Base-by-base conservation (phyloP, 2,113 vertebrate genomes). In the Grus americana region DNA sequence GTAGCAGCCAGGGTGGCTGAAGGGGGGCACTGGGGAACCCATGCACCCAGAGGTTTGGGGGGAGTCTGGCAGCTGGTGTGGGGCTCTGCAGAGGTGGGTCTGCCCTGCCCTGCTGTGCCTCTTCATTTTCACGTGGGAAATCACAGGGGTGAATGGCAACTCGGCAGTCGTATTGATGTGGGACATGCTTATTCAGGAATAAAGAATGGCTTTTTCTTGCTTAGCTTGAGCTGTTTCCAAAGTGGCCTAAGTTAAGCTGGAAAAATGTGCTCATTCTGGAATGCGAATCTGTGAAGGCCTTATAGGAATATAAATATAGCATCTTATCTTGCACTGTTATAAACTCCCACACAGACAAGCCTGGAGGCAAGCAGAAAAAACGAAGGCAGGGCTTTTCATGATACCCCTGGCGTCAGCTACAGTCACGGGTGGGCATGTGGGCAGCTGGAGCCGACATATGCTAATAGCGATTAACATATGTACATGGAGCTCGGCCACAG, bases 391-490 rank as follows among this genome's bases (percentile, higher is more conserved):
- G 65, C 65, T 92, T 85, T 79, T 72, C 86, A 42, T 72, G 95
- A 82, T 87, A 89, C 65, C 57, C 52, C 61, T 86, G 83, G 95
- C 44, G 1, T 90, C 90, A 86, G 71, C 88, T 71, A 49, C 79
- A 74, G 75, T 72, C 82, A 93, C 4, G 9, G 8, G 9, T 1
- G 15, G 76, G 44, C 59, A 55, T 75, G 86, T 57, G 93, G 95
- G 91, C 95, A 96, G 96, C 96, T 91, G 90, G 79, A 88, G 52
- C 30, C 7, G 8, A 92, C 92, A 94, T 95, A 89, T 94, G 92
- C 76, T 93, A 62, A 87, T 36, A 82, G 49, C 1, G 1, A 81
- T 87, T 84, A 89, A 78, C 96, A 94, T 93, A 88, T 79, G 91
- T 88, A 82, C 1, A 0, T n/a, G 52, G 57, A 79, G 38, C 85